These are phyloP conservation scores for Drosophila sp. DNA, from an alignment of 1,140 invertebrate species.

Conservation along the genomic window DNA sequence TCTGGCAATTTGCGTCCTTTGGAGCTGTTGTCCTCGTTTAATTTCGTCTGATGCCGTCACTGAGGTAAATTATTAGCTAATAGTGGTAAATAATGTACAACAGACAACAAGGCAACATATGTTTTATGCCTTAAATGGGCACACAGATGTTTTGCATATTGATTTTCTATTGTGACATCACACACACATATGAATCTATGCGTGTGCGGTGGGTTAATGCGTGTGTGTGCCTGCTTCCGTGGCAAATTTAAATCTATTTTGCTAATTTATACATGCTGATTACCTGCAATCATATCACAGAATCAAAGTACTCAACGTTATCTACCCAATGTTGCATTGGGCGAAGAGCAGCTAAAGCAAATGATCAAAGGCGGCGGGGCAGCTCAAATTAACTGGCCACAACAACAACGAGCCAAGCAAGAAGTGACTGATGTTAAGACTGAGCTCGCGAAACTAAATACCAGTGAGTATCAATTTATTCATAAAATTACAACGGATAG, in stretches of 20 bases:
- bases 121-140: conserved; percentile 31
- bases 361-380: conserved; percentile 72
- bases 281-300: conserved; percentile 33
- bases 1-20: conserved; percentile 23
- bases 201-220: neutral
- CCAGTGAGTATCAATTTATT: conserved; percentile 52
- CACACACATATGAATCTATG: neutral
- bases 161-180: conserved; percentile 56
- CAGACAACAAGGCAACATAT: conserved; percentile 50
- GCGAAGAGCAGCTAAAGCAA: conserved; percentile 67
- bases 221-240: conserved; percentile 16
- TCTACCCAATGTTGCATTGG: conserved; percentile 53
- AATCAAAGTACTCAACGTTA: conserved; percentile 65
- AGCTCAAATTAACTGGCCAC: conserved; percentile 62
- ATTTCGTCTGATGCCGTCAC: conserved; percentile 6
- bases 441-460: conserved; percentile 77
- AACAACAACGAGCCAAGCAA: conserved; percentile 47
- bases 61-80: conserved; percentile 31
- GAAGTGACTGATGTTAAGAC: conserved; percentile 63
- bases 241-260: conserved; percentile 39
- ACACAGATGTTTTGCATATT: conserved; percentile 64
- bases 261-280: conserved; percentile 12
- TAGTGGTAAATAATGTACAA: neutral
- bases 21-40: neutral
- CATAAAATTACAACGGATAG: neutral